Conservation (phyloP, 2,888 invertebrate genomes). For the Idaea straminata region DNA sequence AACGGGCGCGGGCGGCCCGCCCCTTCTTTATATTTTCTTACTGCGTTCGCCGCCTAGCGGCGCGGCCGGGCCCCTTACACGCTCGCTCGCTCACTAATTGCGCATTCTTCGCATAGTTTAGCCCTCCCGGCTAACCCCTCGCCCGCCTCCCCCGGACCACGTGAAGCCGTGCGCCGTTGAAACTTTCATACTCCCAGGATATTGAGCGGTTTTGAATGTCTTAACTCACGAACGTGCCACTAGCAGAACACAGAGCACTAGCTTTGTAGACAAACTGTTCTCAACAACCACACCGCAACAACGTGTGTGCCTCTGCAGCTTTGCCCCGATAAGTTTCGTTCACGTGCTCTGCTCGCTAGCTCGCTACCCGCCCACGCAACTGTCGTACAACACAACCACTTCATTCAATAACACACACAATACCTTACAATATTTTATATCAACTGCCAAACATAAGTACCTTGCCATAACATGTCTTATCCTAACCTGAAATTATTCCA, state of each 20-base stretch:
- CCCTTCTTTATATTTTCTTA: constrained; percentile 87
- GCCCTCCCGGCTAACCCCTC: constrained; percentile 83
- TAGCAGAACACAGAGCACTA: constrained; percentile 52
- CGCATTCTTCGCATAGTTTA: constrained; percentile 98
- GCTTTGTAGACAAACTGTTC: constrained; percentile 70
- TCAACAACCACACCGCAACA: constrained; percentile 55
- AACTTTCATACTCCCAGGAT: constrained; percentile 79
- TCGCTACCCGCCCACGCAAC: constrained; percentile 17
- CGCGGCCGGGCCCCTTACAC: constrained; percentile 82
- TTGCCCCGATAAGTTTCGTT: constrained; percentile 37
- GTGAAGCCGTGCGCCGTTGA: constrained; percentile 79
- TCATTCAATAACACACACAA: constrained; percentile 18
- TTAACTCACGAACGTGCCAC: constrained; percentile 77
- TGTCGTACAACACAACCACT: constrained; percentile 17
- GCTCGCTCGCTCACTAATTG: constrained; percentile 94
- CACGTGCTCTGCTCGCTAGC: constrained; percentile 21
- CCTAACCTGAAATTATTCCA: too few relatives aligned
- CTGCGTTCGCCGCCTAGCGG: constrained; percentile 80
- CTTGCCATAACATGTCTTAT: background rate
- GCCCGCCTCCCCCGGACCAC: constrained; percentile 76
- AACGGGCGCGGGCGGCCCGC: constrained; percentile 78
- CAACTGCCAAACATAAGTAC: constrained; percentile 1
- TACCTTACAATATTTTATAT: constrained; percentile 12
- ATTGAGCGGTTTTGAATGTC: constrained; percentile 81
- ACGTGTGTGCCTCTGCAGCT: constrained; percentile 36